Base-by-base conservation (phyloP, 2,113 vertebrate species). In the Polyodon spathula region DNA sequence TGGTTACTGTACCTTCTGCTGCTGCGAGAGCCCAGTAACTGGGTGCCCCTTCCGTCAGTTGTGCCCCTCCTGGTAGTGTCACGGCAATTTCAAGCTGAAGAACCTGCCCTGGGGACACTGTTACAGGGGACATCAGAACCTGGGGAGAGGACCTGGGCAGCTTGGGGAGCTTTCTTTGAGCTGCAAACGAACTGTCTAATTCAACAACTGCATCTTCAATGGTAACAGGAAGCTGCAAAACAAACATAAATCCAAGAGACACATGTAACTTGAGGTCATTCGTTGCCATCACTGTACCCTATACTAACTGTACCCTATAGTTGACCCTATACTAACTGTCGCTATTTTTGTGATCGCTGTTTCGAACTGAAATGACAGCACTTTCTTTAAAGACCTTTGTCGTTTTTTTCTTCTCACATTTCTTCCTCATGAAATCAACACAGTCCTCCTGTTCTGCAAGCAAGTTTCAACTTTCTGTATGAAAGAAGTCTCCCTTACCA, bases 21-120 rank as follows among this genome's bases (percentile, higher is more conserved):
- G 93, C 87, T 12, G 88, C 87, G 14, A 98, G 83, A 66, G 84
- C 89, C 96, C 96, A 98, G 71, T 82, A 88, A 75, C 80, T 98
- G 4, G 93, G 85, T 0, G 85, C 92, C 58, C 88, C 93, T 43
- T 88, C 79, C 0, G 89, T 97, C 58, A 96, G 85, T 71, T 89
- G 84, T 58, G 90, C 63, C 66, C 89, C 89, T 11, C 79, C 65
- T 2, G 95, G 95, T 62, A 98, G 87, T 6, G 71, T 75, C 61
- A 98, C 56, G 40, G 67, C 79, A 4, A 97, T 75, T 1, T 76
- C 66, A 68, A 94, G 78, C 60, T 77, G 72, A 46, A 97, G 71
- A 8, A 77, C 87, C 73, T 92, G 91, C 5, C 90, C 92, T 0
- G 86, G 83, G 12, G 77, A 71, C 14, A 89, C 90, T 1, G 66